A percentile compares a stretch with the other conserved stretches of the same genome.
These are phyloP conservation scores for Ypsolopha scabrella DNA, from an alignment of 2,888 invertebrate species.

Conservation along the genomic window DNA sequence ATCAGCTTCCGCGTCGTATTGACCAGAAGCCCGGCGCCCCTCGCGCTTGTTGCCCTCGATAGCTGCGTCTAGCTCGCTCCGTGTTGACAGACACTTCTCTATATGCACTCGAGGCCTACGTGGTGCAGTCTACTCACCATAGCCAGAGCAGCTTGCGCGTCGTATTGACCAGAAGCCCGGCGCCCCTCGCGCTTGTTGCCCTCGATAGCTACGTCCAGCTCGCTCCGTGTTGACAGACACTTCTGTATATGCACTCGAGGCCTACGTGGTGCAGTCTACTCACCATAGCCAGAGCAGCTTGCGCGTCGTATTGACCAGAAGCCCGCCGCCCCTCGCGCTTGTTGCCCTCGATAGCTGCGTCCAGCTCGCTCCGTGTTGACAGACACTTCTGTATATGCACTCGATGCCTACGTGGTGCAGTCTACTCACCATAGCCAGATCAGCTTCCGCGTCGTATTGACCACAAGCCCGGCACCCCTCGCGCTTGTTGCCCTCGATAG, in stretches of 20 bases:
- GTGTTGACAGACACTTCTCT: slow-evolving; percentile 88
- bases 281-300: slow-evolving; percentile 72
- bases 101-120: too few species aligned
- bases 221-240: slow-evolving; percentile 89
- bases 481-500: slow-evolving; percentile 97
- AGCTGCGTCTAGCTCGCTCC: slow-evolving; percentile 94
- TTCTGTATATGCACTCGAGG: slow-evolving; percentile 54
- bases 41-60: slow-evolving; percentile 98
- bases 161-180: slow-evolving; percentile 86
- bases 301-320: slow-evolving; percentile 83
- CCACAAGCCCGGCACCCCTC: slow-evolving; percentile 95
- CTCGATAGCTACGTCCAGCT: slow-evolving; percentile 97
- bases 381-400: slow-evolving; percentile 75
- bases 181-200: slow-evolving; percentile 97
- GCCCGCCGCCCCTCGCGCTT: slow-evolving; percentile 94
- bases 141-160: slow-evolving; percentile 73
- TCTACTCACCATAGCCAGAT: slow-evolving; percentile 66
- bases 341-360: slow-evolving; percentile 98
- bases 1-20: slow-evolving; percentile 76
- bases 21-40: slow-evolving; percentile 91
- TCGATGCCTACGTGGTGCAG: neutral
- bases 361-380: slow-evolving; percentile 93
- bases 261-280: slow-evolving; percentile 3
- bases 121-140: slow-evolving; percentile 45
- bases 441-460: slow-evolving; percentile 77